A percentile compares a stretch with the other conserved stretches of the same genome.
phyloP scores from a whole-genome alignment of 2,113 vertebrate genomes.

The Planiliza haematocheilus region DNA sequence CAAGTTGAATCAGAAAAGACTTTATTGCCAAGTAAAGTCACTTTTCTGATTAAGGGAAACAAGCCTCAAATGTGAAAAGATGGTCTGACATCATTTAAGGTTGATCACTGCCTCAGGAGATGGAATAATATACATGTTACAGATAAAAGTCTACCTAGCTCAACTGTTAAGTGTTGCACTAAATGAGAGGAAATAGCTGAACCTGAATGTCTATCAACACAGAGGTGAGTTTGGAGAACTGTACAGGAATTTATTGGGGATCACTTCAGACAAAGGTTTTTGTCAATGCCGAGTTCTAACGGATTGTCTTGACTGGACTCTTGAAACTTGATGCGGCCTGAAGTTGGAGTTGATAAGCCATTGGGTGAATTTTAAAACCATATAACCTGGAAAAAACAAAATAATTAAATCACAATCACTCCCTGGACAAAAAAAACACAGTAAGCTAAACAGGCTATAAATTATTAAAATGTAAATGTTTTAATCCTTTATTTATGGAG shows the following conservation, averaged over 20 bases:
- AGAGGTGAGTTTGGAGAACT: constrained; percentile 32
- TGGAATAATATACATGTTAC: constrained; percentile 15
- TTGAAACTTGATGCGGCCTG: constrained; percentile 95
- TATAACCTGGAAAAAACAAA: constrained; percentile 83
- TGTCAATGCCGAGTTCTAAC: constrained; percentile 68
- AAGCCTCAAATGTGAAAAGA: not conserved
- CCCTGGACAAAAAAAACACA: not conserved
- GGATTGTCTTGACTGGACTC: constrained; percentile 93
- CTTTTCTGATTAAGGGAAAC: constrained; percentile 10
- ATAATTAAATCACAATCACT: not conserved
- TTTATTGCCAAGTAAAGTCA: too few species aligned
- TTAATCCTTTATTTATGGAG: too few species aligned
- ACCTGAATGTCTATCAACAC: constrained; percentile 38
- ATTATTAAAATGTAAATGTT: not conserved
- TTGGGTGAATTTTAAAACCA: constrained; percentile 96
- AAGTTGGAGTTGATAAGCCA: constrained; percentile 95
- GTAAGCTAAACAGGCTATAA: too few species aligned
- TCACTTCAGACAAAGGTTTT: constrained; percentile 34
- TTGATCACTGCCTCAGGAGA: constrained; percentile 14
- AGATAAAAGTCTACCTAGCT: not conserved
- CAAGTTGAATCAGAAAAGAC: too few species aligned
- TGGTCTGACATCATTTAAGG: constrained; percentile 17
- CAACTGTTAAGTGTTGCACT: constrained; percentile 3
- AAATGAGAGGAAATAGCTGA: constrained; percentile 21
- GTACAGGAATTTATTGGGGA: constrained; percentile 55